These are phyloP conservation scores for Platichthys flesus DNA, from an alignment of 2,113 vertebrate species.

Conservation along the genomic window DNA sequence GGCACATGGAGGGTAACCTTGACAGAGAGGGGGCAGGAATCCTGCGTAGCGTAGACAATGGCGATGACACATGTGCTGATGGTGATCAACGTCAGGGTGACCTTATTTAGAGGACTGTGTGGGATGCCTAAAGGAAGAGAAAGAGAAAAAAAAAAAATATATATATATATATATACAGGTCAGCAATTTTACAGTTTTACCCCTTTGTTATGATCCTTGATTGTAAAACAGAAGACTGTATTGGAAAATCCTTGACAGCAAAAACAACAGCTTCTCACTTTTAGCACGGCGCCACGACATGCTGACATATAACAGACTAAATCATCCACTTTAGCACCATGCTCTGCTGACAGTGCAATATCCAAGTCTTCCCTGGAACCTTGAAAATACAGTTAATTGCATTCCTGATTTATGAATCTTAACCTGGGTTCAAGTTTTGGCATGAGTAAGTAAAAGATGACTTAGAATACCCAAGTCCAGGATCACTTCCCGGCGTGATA, in stretches of 20 bases:
- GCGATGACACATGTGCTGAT: slow-evolving; percentile 95
- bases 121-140: slow-evolving; percentile 85
- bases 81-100: slow-evolving; percentile 92
- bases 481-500: slow-evolving; percentile 48
- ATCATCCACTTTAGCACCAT: slow-evolving; percentile 1
- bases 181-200: slow-evolving; percentile 16
- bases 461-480: slow-evolving; percentile 23
- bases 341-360: background rate
- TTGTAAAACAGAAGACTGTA: slow-evolving; percentile 1
- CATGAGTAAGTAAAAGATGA: slow-evolving; percentile 37
- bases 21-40: slow-evolving; percentile 94
- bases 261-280: background rate
- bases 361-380: background rate
- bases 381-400: slow-evolving; percentile 40
- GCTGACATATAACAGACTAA: slow-evolving; percentile 3
- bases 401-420: slow-evolving; percentile 41
- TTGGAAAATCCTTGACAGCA: slow-evolving; percentile 3
- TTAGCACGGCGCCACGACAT: background rate
- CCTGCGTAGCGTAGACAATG: slow-evolving; percentile 95
- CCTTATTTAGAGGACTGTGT: slow-evolving; percentile 96
- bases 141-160: slow-evolving; percentile 6
- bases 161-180: slow-evolving; percentile 2
- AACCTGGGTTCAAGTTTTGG: slow-evolving; percentile 27
- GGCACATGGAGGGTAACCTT: slow-evolving; percentile 98
- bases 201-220: slow-evolving; percentile 2